These are phyloP conservation scores for Boloria selene DNA, from an alignment of 2,888 invertebrate genomes.

Conservation along the genomic window DNA sequence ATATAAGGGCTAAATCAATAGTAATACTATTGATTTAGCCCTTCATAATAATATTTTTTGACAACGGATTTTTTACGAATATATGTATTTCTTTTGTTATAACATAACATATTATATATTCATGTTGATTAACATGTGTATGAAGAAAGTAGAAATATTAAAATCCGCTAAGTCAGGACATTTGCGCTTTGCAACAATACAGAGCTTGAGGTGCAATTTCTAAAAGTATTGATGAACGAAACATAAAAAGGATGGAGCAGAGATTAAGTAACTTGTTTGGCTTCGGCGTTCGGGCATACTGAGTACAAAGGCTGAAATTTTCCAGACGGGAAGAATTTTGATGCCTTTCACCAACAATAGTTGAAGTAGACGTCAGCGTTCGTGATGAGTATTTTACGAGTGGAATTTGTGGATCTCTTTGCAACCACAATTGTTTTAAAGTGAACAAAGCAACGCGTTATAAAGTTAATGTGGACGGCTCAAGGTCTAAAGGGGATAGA, in stretches of 20 bases:
- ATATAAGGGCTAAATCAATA: no score
- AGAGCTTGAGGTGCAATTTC: conserved; percentile 56
- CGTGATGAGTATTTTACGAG: conserved; percentile 62
- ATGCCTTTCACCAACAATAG: conserved; percentile 62
- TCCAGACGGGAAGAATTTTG: conserved; percentile 69
- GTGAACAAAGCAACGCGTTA: conserved; percentile 49
- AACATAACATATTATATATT: no score
- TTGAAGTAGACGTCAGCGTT: conserved; percentile 54
- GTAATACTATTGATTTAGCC: no score
- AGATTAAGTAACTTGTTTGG: conserved; percentile 73
- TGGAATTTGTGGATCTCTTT: conserved; percentile 54
- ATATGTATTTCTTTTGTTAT: no score
- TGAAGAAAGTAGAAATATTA: not conserved
- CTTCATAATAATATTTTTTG: no score
- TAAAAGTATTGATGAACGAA: conserved; percentile 69
- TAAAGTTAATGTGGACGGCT: conserved; percentile 55
- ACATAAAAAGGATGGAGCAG: conserved; percentile 63
- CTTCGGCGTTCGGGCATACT: conserved; percentile 61
- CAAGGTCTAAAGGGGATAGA: conserved; percentile 49
- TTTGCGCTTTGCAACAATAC: not conserved
- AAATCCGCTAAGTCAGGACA: not conserved
- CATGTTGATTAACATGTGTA: not conserved
- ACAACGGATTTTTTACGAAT: no score
- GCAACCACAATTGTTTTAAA: conserved; percentile 60
- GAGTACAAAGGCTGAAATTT: conserved; percentile 65